Conservation (phyloP, 2,797 vertebrate species). For the Notoglanidium macrostoma region DNA sequence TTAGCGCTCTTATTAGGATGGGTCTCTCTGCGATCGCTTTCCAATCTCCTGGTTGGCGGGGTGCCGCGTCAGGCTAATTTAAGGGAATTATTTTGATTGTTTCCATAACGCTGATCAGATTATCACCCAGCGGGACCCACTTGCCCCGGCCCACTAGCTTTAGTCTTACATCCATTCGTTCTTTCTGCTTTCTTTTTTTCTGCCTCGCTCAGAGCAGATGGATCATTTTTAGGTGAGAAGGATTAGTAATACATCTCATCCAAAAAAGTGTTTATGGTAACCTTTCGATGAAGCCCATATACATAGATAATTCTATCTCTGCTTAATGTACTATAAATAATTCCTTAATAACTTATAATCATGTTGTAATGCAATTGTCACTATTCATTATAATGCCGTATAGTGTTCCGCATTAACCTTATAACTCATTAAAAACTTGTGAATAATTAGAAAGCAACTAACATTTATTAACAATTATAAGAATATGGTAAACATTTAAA, state of each 20-base stretch:
- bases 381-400: neutral
- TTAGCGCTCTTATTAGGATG: conserved; percentile 74
- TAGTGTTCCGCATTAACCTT: neutral
- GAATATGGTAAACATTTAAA: neutral
- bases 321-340: conserved; percentile 14
- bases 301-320: neutral
- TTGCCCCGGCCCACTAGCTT: conserved; percentile 67
- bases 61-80: conserved; percentile 74
- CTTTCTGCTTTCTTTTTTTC: conserved; percentile 32
- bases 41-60: conserved; percentile 72
- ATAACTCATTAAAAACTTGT: neutral
- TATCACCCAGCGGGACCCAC: conserved; percentile 76
- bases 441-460: neutral
- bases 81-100: conserved; percentile 78
- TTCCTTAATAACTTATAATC: neutral
- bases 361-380: conserved; percentile 7
- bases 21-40: conserved; percentile 70
- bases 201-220: conserved; percentile 26
- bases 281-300: neutral
- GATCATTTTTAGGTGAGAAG: conserved; percentile 5
- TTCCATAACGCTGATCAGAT: conserved; percentile 82
- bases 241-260: conserved; percentile 11
- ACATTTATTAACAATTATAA: neutral
- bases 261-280: neutral
- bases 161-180: conserved; percentile 34